Conservation (phyloP, 2,888 invertebrate genomes). For the Orgyia antiqua region DNA sequence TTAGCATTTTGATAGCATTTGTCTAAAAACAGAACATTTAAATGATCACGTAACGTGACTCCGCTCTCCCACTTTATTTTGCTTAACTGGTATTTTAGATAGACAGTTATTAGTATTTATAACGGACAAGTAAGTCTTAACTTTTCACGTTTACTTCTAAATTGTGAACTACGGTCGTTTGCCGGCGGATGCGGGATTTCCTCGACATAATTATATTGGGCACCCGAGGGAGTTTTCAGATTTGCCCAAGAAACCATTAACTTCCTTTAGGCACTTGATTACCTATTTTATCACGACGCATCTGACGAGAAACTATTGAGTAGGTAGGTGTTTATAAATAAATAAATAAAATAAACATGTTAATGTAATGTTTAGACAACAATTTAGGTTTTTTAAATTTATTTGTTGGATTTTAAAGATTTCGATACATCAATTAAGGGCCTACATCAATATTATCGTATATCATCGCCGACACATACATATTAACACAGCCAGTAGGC, state of each 20-base stretch:
- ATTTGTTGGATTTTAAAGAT: no score
- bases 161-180: conserved; percentile 2
- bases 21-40: no score
- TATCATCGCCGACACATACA: no score
- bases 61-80: no score
- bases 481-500: no score
- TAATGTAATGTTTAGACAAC: neutral
- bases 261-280: conserved; percentile 1
- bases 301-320: neutral
- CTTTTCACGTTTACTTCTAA: neutral
- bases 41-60: no score
- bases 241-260: conserved; percentile 3
- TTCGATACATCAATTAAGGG: no score
- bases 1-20: no score
- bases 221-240: conserved; percentile 2
- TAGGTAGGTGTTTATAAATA: neutral
- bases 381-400: neutral
- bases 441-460: no score
- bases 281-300: conserved; percentile 1
- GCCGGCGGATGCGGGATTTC: conserved; percentile 1
- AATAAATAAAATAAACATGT: no score
- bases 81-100: no score
- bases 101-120: neutral
- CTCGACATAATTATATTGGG: conserved; percentile 1
- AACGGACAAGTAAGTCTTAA: neutral